phyloP scores from a whole-genome alignment of 2,797 vertebrate species.

The Australoheros facetus region DNA sequence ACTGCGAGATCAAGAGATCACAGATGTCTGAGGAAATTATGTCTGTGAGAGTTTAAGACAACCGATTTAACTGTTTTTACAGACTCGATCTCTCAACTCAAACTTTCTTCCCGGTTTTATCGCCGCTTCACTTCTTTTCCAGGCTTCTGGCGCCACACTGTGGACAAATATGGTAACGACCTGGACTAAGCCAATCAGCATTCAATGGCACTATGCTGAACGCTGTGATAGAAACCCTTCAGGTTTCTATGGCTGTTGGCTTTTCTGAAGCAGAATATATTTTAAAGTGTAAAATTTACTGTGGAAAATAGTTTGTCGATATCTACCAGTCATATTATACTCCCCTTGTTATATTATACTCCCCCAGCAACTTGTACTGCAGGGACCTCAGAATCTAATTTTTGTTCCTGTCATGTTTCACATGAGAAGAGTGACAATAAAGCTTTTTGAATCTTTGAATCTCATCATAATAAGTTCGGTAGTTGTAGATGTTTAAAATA shows the following conservation, averaged over 20 bases:
- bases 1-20: neutral
- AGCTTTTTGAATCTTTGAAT: too few species aligned
- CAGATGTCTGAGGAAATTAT: neutral
- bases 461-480: neutral
- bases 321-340: neutral
- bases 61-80: conserved; percentile 6
- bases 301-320: neutral
- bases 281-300: neutral
- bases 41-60: conserved; percentile 8
- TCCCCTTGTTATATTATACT: neutral
- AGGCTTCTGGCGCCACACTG: conserved; percentile 35
- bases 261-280: neutral
- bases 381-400: too few species aligned
- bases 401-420: too few species aligned
- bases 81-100: neutral
- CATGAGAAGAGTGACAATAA: too few species aligned
- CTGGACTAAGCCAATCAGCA: neutral
- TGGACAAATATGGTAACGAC: conserved; percentile 17
- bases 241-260: neutral
- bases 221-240: neutral
- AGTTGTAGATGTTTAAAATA: neutral
- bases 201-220: neutral
- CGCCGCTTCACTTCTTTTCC: neutral
- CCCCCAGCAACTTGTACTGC: neutral
- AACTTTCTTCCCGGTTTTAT: neutral